Conservation (phyloP, 2,113 vertebrate genomes). For the Labrus mixtus region DNA sequence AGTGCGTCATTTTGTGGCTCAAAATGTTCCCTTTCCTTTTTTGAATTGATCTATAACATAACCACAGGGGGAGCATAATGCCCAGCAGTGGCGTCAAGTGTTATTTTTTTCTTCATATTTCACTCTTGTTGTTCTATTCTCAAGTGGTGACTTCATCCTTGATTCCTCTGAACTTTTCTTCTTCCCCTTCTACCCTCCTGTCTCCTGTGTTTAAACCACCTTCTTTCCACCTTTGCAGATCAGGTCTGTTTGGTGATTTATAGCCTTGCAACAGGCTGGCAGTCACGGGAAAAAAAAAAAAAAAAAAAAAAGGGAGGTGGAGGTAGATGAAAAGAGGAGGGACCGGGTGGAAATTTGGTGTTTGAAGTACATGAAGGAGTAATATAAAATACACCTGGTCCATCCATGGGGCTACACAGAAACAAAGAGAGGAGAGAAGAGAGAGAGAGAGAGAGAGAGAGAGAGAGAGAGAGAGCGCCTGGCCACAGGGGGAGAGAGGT, state of each 20-base stretch:
- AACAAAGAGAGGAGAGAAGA: slow-evolving; percentile 69
- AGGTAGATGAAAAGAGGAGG: slow-evolving; percentile 54
- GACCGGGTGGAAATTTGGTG: slow-evolving; percentile 59
- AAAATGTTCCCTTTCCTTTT: slow-evolving; percentile 36
- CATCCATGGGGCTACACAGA: slow-evolving; percentile 73
- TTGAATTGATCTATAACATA: slow-evolving; percentile 35
- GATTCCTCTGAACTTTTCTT: slow-evolving; percentile 31
- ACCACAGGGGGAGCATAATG: slow-evolving; percentile 16
- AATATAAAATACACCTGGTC: slow-evolving; percentile 88
- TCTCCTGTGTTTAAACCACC: slow-evolving; percentile 33
- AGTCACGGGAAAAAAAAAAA: slow-evolving; percentile 4
- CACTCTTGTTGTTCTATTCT: slow-evolving; percentile 1
- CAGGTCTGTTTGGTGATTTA: slow-evolving; percentile 74
- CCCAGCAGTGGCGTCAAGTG: slow-evolving; percentile 3
- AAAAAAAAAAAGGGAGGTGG: slow-evolving; percentile 35
- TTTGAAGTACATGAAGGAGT: slow-evolving; percentile 86
- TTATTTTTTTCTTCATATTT: slow-evolving; percentile 39
- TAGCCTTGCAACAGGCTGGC: slow-evolving; percentile 63
- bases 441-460: slow-evolving; percentile 48
- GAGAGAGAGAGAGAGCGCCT: slow-evolving; percentile 47
- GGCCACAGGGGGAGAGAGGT: slow-evolving; percentile 55
- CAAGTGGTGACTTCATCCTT: slow-evolving; percentile 29
- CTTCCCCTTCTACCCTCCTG: slow-evolving; percentile 23
- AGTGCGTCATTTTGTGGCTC: slow-evolving; percentile 26
- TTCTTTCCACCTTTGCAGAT: slow-evolving; percentile 49